Evolutionary conservation across 2,888 invertebrate genomes (phyloP), one percentile per base, ranked within the genome.

Genomic region (Apocheima hispidaria): DNA sequence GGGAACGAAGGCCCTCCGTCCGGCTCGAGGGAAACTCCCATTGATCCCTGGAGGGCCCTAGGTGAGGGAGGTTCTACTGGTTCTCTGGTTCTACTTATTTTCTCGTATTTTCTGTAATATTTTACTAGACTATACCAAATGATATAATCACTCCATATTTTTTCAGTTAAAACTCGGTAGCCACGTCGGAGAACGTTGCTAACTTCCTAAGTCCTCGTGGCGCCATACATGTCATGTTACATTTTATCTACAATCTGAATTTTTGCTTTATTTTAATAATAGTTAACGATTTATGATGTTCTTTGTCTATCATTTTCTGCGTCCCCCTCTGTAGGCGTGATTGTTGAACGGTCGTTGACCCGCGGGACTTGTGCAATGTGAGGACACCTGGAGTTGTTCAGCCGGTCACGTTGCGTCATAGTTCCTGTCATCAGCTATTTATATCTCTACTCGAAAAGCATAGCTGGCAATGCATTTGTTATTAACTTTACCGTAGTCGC

Each of bases 301-400:
- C 79, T 80, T 81, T 84, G 84, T 84, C 82, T 81, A 79, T 73
- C 75, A 65, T 55, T 60, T 72, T 71, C 74, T 62, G 5, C 14
- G 30, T 67, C 72, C 65, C 68, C 68, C 71, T 63, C 65, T 65
- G 73, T 65, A 69, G 78, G 68, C 75, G 75, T 77, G 80, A 83
- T 84, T 84, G 87, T 83, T 70, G 72, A 63, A 64, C 76, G 90
- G 87, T 83, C 89, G 74, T 69, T 72, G 87, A 87, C 86, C 87
- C 69, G 51, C 69, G 52, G 44, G 55, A 46, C 75, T 84, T 83
- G 77, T 84, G 84, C 83, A 85, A 84, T 30, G 68, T 69, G 71
- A 63, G 74, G 74, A 86, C 87, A 88, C 87, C 87, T 87, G 85
- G 84, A 78, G 71, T 65, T 66, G 73, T 56, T 66, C 70, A 74